Base-by-base conservation (phyloP, 1,140 invertebrate genomes). In the Heliconius eleuchia region DNA sequence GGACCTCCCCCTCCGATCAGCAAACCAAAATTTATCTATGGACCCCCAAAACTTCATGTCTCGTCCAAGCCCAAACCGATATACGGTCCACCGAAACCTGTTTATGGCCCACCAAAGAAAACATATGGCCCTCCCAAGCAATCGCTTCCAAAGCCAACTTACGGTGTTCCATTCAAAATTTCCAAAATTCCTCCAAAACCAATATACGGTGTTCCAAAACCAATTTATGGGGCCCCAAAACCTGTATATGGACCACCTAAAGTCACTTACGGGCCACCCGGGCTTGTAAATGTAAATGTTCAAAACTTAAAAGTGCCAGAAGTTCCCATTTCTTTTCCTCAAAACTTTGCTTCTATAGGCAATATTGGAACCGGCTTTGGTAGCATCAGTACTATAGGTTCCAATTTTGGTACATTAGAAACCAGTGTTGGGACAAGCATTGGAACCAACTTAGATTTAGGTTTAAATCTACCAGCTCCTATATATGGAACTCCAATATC, bases 401-500 rank as follows among this genome's bases (percentile, higher is more conserved):
- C 83, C 8, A 79, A 82, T 70, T 79, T 83, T 79, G 85, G 85
- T 11, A 85, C 79, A 77, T 57, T 87, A 80, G 73, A 90, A 87
- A 80, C 91, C 82, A 82, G 89, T 87, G 82, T 89, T 83, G 78
- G 92, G 89, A 78, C 91, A 84, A 75, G 84, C 88, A 80, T 92
- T 91, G 75, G 72, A 89, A 77, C 84, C 85, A 95, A 89, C 82
- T 86, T 84, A 85, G 95, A 88, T 87, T 88, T 78, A 79, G 93
- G 86, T 85, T 91, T 88, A 4, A 93, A 95, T 82, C 89, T 95
- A 81, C 91, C 94, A 73, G 88, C 94, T 4, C 84, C 92, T 16
- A 90, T 95, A n/a, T 96, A 95, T 74, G 91, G 90, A 52, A 92
- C 92, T 3, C 91, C 93, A 0, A 85, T 95, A 71, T 85, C 94